Percentiles rank a stretch among this genome's conserved stretches.
Conservation (phyloP, 2,888 invertebrate genomes). For the Tiliacea citrago region DNA sequence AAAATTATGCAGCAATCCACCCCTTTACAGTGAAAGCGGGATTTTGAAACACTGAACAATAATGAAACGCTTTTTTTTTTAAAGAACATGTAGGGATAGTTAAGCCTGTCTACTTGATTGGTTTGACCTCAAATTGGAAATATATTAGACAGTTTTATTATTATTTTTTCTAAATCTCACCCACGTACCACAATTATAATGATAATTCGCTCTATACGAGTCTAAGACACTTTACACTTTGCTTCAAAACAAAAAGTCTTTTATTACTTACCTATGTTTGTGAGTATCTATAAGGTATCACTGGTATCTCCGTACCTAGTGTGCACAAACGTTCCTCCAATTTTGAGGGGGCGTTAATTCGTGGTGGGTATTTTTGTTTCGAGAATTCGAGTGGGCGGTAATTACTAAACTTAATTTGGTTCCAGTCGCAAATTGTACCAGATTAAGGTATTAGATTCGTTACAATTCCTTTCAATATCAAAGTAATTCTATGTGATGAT, state of each 20-base stretch:
- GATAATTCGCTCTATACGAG: too few relatives aligned
- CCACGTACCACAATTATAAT: not conserved
- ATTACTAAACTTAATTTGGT: too few relatives aligned
- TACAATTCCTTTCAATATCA: not conserved
- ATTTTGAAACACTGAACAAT: not conserved
- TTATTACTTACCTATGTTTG: not conserved
- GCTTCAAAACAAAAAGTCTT: not conserved
- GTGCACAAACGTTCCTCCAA: not conserved
- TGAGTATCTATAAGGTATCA: not conserved
- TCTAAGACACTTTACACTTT: not conserved
- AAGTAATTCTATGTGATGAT: not conserved
- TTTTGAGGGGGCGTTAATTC: constrained; percentile 21
- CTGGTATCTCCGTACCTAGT: not conserved
- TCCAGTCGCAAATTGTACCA: not conserved
- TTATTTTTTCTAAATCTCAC: too few relatives aligned
- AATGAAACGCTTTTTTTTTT: too few relatives aligned
- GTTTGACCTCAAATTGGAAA: not conserved
- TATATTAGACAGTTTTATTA: not conserved
- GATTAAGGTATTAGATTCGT: constrained; percentile 3
- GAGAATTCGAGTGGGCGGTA: too few relatives aligned
- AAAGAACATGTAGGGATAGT: not conserved
- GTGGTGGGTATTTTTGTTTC: constrained; percentile 23
- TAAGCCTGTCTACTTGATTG: too few relatives aligned
- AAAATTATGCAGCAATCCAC: constrained; percentile 12
- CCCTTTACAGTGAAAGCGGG: constrained; percentile 4